Conservation (phyloP, 2,113 vertebrate species). For the Thamnophis sirtalis region DNA sequence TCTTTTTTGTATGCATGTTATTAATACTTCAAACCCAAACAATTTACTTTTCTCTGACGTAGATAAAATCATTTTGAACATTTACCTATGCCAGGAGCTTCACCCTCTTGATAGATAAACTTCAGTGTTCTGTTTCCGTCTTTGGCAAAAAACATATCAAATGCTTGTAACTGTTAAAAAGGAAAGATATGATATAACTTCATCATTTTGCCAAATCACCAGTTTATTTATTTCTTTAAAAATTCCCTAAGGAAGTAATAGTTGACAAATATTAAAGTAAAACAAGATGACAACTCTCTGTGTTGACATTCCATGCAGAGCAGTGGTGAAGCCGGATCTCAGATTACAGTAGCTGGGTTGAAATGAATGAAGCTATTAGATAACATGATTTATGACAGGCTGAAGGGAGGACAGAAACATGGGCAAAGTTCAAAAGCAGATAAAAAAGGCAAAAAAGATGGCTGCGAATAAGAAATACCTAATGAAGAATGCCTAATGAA, state of each 20-base stretch:
- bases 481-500: too few species aligned
- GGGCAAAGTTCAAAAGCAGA: too few species aligned
- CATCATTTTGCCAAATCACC: neutral
- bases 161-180: constrained; percentile 70
- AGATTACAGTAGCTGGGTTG: too few species aligned
- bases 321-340: too few species aligned
- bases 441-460: too few species aligned
- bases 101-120: constrained; percentile 79
- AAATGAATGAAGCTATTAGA: too few species aligned
- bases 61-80: constrained; percentile 4
- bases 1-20: neutral
- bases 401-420: too few species aligned
- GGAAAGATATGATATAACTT: constrained; percentile 27
- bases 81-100: constrained; percentile 73
- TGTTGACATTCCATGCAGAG: too few species aligned
- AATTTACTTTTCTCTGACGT: neutral
- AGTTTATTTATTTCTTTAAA: neutral
- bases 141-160: constrained; percentile 74
- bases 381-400: too few species aligned
- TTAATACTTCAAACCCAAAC: neutral
- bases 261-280: neutral
- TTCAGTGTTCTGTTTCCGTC: constrained; percentile 72
- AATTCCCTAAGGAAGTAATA: neutral
- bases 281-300: neutral
- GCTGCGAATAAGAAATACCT: too few species aligned